phyloP scores from a whole-genome alignment of 2,113 vertebrate genomes.

The Cheirogaleus medius region DNA sequence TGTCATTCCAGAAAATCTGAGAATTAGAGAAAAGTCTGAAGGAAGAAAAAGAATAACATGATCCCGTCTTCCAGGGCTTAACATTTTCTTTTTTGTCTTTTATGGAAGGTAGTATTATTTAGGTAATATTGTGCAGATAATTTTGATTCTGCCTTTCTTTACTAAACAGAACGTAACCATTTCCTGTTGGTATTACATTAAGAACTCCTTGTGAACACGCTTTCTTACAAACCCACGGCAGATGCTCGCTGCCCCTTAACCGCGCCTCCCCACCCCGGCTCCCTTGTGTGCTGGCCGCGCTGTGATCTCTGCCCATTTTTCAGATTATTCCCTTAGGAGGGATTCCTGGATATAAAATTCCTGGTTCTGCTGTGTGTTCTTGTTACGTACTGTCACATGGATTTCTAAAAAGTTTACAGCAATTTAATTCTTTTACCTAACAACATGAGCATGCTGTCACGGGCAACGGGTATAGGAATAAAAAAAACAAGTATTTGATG shows the following conservation, averaged over 20 bases:
- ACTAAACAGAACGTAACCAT: no score
- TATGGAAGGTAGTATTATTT: no score
- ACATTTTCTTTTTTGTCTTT: no score
- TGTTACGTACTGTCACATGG: accelerated
- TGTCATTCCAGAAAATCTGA: background rate
- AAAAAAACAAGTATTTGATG: background rate
- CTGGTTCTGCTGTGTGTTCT: background rate
- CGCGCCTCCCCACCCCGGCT: no score
- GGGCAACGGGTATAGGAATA: accelerated
- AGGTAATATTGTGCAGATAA: accelerated
- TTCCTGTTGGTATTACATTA: background rate
- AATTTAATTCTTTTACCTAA: background rate
- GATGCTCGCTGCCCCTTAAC: accelerated
- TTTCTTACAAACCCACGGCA: background rate
- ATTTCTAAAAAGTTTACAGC: background rate
- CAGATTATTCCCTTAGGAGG: background rate
- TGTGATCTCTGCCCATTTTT: background rate
- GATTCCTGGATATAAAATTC: background rate
- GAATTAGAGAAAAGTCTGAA: background rate
- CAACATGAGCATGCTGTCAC: background rate
- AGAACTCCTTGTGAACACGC: background rate
- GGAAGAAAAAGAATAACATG: background rate
- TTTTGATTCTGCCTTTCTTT: background rate
- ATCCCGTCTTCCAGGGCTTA: accelerated
- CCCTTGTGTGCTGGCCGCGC: background rate